Conservation (phyloP, 1,140 invertebrate species). For the Venustaconcha ellipsiformis region DNA sequence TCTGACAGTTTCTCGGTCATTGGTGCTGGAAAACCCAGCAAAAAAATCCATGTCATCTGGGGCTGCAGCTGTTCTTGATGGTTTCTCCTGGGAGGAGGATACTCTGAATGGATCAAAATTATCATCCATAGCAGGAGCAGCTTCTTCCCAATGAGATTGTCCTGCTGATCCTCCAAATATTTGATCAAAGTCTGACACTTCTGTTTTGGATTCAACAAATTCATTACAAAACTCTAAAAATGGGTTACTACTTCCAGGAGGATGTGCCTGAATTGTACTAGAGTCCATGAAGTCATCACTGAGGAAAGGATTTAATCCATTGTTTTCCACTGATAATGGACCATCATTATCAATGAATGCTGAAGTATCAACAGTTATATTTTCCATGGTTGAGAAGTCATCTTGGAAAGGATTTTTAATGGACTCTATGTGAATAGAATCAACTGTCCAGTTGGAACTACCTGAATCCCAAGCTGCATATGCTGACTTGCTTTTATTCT, state of each 20-base stretch:
- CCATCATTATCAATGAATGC: background rate
- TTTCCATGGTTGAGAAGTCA: slow-evolving; percentile 49
- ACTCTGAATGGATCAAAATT: slow-evolving; percentile 32
- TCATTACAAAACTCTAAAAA: slow-evolving; percentile 16
- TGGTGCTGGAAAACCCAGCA: slow-evolving; percentile 16
- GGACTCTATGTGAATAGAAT: background rate
- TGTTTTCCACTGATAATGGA: background rate
- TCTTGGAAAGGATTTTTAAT: slow-evolving; percentile 57
- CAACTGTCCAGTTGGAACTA: background rate
- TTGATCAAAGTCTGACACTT: slow-evolving; percentile 18
- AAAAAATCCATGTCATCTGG: slow-evolving; percentile 17
- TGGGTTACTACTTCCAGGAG: slow-evolving; percentile 15
- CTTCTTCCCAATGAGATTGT: background rate
- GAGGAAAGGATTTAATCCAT: slow-evolving; percentile 45
- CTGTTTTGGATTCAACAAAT: background rate
- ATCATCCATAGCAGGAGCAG: slow-evolving; percentile 12
- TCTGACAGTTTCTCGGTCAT: slow-evolving; percentile 32
- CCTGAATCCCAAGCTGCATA: background rate
- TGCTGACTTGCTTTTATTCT: no score
- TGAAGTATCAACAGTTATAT: no score
- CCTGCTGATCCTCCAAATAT: background rate
- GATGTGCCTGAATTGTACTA: no score
- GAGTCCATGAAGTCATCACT: slow-evolving; percentile 11
- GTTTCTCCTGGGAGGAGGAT: background rate
- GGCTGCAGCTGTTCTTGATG: slow-evolving; percentile 6